Conservation (phyloP, 2,888 invertebrate species). For the Heliconius cydno region DNA sequence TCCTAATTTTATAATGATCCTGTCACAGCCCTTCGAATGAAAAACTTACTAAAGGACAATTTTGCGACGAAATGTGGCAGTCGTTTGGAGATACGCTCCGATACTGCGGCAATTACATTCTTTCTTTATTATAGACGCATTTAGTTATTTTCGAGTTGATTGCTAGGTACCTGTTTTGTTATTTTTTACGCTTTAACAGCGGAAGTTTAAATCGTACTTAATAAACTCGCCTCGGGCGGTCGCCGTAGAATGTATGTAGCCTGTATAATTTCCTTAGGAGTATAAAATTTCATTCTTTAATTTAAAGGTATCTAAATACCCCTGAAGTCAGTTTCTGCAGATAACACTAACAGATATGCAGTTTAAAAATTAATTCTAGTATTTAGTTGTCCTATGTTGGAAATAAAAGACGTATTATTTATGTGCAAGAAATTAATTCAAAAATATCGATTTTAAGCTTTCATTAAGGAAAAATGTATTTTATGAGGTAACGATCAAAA, state of each 20-base stretch:
- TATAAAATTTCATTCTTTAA: constrained; percentile 24
- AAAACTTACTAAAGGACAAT: constrained; percentile 77
- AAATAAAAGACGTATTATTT: neutral
- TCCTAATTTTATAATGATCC: constrained; percentile 83
- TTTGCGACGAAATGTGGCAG: constrained; percentile 74
- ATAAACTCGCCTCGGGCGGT: constrained; percentile 34
- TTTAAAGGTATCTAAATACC: constrained; percentile 21
- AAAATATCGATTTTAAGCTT: neutral
- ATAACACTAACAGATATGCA: neutral
- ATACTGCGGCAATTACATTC: constrained; percentile 64
- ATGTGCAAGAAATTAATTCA: neutral
- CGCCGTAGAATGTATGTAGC: constrained; percentile 31
- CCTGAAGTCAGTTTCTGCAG: neutral
- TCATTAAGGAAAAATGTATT: constrained; percentile 8
- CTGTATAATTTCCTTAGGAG: constrained; percentile 27
- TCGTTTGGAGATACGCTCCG: constrained; percentile 67
- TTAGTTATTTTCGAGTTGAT: constrained; percentile 41
- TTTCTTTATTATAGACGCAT: constrained; percentile 48
- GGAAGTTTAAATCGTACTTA: constrained; percentile 50
- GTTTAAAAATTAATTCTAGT: neutral
- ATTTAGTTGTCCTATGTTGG: neutral
- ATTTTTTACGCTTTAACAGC: constrained; percentile 49
- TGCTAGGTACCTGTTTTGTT: constrained; percentile 39
- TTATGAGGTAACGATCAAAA: constrained; percentile 6
- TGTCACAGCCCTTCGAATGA: constrained; percentile 76